Conservation (phyloP, 23 tunicate genomes). For the Trididemnum nubilum region DNA sequence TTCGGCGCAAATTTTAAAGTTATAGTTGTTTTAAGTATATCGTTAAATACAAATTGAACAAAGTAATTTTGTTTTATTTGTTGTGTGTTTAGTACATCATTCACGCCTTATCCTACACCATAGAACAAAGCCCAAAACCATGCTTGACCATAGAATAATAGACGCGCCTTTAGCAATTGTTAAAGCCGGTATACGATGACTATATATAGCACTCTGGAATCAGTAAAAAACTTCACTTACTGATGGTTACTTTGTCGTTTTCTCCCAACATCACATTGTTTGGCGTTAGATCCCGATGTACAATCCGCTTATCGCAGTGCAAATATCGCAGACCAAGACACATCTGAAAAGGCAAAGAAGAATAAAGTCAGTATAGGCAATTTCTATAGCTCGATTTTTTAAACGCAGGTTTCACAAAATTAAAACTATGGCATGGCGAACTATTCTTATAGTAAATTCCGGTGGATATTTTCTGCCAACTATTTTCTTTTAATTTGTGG, state of each 20-base stretch:
- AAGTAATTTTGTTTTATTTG: no score
- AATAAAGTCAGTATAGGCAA: not conserved
- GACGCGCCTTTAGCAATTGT: not conserved
- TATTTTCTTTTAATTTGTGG: no score
- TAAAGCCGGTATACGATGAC: not conserved
- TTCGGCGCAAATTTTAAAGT: no score
- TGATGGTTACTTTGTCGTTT: slow-evolving; percentile 95
- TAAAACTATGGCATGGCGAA: no score
- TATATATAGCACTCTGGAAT: not conserved
- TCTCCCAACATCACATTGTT: slow-evolving; percentile 93
- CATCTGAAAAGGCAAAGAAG: slow-evolving; percentile 56
- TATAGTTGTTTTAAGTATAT: no score
- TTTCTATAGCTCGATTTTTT: not conserved
- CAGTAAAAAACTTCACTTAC: slow-evolving; percentile 32
- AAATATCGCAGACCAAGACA: slow-evolving; percentile 87
- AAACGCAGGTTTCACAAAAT: no score
- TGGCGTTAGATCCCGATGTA: slow-evolving; percentile 88
- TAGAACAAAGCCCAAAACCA: no score
- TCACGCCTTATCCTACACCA: no score
- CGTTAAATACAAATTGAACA: no score
- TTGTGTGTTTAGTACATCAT: no score
- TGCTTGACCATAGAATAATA: not conserved
- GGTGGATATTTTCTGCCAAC: no score
- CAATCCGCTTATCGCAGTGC: slow-evolving; percentile 83
- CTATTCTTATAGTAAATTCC: no score